Evolutionary conservation across 2,797 vertebrate species (phyloP), one percentile per base, ranked within the genome.

Genomic region (Periophthalmus magnuspinnatus): DNA sequence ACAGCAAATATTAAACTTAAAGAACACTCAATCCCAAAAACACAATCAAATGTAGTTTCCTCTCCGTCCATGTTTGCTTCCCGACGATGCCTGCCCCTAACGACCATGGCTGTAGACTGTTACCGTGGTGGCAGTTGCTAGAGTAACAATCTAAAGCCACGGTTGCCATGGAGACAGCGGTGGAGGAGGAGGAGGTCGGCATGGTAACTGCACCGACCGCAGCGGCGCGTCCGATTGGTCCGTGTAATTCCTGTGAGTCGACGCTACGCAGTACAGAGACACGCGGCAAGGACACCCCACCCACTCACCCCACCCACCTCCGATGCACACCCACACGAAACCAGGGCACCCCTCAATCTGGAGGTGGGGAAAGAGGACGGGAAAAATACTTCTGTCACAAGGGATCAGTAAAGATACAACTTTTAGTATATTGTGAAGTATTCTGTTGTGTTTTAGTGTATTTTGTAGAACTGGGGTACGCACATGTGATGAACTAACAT

Each of bases 51-150:
- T 13, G 52, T 55, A 11, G 9, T 5, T 55, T 45, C n/a, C 70
- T 73, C 41, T 45, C 71, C 70, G 22, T 24, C 38, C 61, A 38
- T 22, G 2, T 54, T 67, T 59, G 17, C 58, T 74, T 81, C 67
- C 74, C 54, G 85, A 71, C 74, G 89, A 81, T 81, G 79, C 77
- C 94, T 92, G 93, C 91, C 95, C 96, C 93, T 94, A 94, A 94
- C 96, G 96, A 97, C 97, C 97, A 97, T 98, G 97, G 97, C 97
- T 98, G 96, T 98, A 98, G 97, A 98, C 97, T 98, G 97, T 98
- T 98, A 98, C 97, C 95, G 92, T 91, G 93, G 85, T 93, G 36
- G 93, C 91, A 88, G 89, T 89, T 93, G 91, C 94, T 95, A 97
- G 94, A 98, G 96, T 98, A 98, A 98, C 97, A 97, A 97, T 98